Percentiles rank a stretch among this genome's conserved stretches.
phyloP scores from a whole-genome alignment of 2,888 invertebrate species.

The Cataglyphis cursor region DNA sequence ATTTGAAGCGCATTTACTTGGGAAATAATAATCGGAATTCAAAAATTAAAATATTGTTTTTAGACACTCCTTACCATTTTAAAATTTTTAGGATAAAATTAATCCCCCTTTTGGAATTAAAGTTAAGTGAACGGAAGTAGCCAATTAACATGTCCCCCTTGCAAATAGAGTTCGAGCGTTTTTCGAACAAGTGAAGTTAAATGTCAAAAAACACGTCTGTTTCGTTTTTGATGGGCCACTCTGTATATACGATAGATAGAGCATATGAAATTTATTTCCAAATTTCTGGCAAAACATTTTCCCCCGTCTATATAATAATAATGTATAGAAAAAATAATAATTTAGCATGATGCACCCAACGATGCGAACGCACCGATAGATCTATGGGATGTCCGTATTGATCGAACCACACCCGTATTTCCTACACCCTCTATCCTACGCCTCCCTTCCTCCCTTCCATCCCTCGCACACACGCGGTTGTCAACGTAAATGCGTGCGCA shows the following conservation, averaged over 20 bases:
- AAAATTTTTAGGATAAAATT: no score
- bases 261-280: neutral
- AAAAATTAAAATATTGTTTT: no score
- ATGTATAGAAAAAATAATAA: constrained; percentile 23
- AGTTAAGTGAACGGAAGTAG: no score
- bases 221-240: no score
- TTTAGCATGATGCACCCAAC: constrained; percentile 64
- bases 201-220: no score
- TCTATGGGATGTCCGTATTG: constrained; percentile 84
- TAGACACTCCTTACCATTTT: no score
- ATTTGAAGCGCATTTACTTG: no score
- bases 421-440: constrained; percentile 74
- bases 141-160: no score
- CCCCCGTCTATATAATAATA: neutral
- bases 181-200: no score
- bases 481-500: constrained; percentile 75
- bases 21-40: no score
- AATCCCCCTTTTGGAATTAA: no score
- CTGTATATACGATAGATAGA: neutral
- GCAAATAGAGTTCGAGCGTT: no score
- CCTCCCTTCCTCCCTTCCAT: constrained; percentile 57
- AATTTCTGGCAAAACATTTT: neutral
- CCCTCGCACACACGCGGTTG: constrained; percentile 62
- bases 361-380: constrained; percentile 78
- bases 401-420: constrained; percentile 86